These are phyloP conservation scores for Pterocles gutturalis DNA, from an alignment of 2,113 vertebrate species.

Conservation along the genomic window DNA sequence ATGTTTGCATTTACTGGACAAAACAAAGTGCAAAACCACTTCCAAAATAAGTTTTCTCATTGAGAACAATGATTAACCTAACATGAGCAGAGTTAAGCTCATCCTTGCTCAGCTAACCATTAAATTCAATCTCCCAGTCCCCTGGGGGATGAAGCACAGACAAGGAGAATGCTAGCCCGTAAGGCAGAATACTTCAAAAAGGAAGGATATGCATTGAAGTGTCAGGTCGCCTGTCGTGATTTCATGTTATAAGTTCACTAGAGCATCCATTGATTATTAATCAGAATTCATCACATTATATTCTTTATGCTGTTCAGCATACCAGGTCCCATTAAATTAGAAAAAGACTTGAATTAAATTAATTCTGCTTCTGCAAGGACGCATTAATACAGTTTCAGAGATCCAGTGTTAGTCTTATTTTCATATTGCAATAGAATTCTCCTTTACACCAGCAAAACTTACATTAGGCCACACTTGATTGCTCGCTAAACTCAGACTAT, in stretches of 20 bases:
- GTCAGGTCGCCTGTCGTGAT: conserved; percentile 21
- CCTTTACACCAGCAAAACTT: background rate
- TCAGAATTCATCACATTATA: background rate
- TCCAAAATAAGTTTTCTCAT: background rate
- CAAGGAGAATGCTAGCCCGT: background rate
- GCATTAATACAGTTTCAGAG: background rate
- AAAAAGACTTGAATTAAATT: background rate
- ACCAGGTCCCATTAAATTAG: background rate
- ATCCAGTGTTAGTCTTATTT: background rate
- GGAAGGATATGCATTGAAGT: background rate
- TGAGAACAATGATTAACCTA: conserved; percentile 10
- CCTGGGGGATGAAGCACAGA: background rate
- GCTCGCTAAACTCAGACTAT: background rate
- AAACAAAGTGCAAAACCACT: background rate
- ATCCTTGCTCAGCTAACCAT: conserved; percentile 44
- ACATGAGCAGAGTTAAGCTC: background rate
- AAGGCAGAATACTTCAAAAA: conserved; percentile 33
- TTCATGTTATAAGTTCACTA: conserved; percentile 21
- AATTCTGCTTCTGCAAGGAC: background rate
- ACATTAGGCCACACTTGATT: background rate
- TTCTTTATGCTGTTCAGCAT: background rate
- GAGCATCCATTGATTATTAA: conserved; percentile 37
- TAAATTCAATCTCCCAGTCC: conserved; percentile 39
- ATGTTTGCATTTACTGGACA: background rate
- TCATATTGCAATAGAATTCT: background rate